Evolutionary conservation across 2,113 vertebrate genomes (phyloP).

Genomic region (Ameiurus melas): DNA sequence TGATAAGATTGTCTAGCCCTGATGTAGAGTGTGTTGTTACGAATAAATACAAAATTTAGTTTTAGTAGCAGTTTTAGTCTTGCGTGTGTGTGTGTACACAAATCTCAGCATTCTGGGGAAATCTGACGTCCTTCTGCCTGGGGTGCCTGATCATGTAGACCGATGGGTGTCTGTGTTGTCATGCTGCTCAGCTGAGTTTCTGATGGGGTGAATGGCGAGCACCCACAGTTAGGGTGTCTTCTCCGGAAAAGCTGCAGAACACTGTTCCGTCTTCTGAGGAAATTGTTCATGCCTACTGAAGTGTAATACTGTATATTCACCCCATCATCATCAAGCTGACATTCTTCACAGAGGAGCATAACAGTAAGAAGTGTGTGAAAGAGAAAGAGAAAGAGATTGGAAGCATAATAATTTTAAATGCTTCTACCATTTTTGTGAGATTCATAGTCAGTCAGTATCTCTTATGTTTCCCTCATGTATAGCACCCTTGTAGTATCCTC

Average conservation of each 20-base stretch:
- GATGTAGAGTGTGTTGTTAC: neutral
- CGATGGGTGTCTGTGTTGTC: slow-evolving; percentile 44
- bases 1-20: too few species aligned
- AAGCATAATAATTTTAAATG: neutral
- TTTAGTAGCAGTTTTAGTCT: too few species aligned
- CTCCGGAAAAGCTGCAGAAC: slow-evolving; percentile 25
- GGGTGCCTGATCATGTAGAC: slow-evolving; percentile 25
- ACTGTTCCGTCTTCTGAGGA: slow-evolving; percentile 39
- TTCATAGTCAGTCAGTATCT: slow-evolving; percentile 9
- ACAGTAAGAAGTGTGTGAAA: neutral
- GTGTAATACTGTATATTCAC: slow-evolving; percentile 47
- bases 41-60: neutral
- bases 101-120: neutral
- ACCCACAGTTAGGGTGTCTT: slow-evolving; percentile 16
- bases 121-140: slow-evolving; percentile 6
- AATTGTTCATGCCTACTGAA: slow-evolving; percentile 42
- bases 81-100: neutral
- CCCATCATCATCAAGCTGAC: slow-evolving; percentile 44
- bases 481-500: neutral
- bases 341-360: slow-evolving; percentile 20
- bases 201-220: slow-evolving; percentile 37
- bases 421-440: slow-evolving; percentile 22
- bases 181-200: slow-evolving; percentile 45
- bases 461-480: neutral
- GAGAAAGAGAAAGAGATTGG: neutral